phyloP scores from a whole-genome alignment of 2,797 vertebrate species.

The Enteromius thamalakanensis region DNA sequence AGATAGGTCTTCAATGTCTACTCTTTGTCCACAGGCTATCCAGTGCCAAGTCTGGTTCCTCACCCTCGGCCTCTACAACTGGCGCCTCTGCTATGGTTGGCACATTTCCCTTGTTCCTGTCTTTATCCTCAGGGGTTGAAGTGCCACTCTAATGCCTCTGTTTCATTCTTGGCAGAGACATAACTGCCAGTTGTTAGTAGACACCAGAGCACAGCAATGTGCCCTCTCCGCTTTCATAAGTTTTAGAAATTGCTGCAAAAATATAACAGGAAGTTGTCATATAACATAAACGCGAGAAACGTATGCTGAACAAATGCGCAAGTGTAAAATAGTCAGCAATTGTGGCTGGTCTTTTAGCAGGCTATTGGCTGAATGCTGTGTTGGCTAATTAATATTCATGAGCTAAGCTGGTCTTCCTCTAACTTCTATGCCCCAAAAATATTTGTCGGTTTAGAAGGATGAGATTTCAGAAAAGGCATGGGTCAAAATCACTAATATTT shows the following conservation, averaged over 20 bases:
- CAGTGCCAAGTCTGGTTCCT: constrained; percentile 26
- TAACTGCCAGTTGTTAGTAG: constrained; percentile 67
- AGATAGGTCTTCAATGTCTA: neutral
- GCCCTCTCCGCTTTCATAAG: neutral
- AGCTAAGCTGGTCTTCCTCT: constrained; percentile 10
- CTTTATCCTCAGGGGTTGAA: constrained; percentile 76
- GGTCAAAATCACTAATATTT: neutral
- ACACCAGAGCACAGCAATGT: constrained; percentile 61
- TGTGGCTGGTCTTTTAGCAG: neutral
- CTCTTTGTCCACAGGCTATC: constrained; percentile 16
- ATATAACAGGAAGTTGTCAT: neutral
- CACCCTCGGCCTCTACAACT: constrained; percentile 28
- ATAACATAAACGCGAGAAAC: neutral
- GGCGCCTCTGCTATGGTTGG: constrained; percentile 35
- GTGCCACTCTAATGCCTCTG: constrained; percentile 72
- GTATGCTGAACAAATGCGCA: neutral
- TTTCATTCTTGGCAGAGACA: constrained; percentile 71
- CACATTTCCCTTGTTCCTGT: constrained; percentile 40
- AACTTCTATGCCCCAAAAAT: neutral
- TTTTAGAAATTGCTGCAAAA: neutral
- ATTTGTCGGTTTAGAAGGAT: neutral
- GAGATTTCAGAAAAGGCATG: neutral
- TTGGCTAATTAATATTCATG: constrained; percentile 18
- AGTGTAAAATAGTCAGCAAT: neutral
- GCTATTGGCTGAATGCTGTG: neutral